Conservation (phyloP, 2,113 vertebrate species). For the Planiliza haematocheilus region DNA sequence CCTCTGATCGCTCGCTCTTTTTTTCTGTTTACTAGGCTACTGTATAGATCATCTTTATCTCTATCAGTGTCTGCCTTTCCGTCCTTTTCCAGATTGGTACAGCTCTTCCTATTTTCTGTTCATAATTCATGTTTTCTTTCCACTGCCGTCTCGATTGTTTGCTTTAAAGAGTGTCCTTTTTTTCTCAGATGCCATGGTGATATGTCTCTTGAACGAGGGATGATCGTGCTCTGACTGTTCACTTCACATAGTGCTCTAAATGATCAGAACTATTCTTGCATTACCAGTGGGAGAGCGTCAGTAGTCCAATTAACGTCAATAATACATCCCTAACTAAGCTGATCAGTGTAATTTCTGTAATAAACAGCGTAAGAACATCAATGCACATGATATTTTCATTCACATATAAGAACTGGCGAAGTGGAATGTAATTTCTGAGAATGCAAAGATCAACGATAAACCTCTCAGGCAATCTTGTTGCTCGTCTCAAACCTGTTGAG, state of each 20-base stretch:
- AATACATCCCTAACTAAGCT: no score
- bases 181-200: conserved; percentile 26
- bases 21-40: conserved; percentile 18
- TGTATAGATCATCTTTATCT: conserved; percentile 35
- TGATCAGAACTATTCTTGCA: no score
- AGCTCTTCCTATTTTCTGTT: conserved; percentile 31
- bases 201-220: conserved; percentile 22
- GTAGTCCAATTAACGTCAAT: no score
- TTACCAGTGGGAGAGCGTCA: no score
- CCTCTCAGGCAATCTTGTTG: conserved; percentile 7
- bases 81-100: conserved; percentile 21
- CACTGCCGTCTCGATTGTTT: conserved; percentile 25
- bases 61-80: conserved; percentile 24
- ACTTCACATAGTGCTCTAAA: no score
- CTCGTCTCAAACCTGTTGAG: neutral
- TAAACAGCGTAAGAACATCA: neutral
- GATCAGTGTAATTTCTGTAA: no score
- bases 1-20: conserved; percentile 34
- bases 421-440: neutral
- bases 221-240: neutral
- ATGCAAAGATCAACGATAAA: neutral
- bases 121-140: conserved; percentile 20
- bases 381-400: neutral
- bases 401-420: neutral
- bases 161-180: conserved; percentile 42